These are phyloP conservation scores for Caerostris extrusa DNA, from an alignment of 1,140 invertebrate species.

Conservation along the genomic window DNA sequence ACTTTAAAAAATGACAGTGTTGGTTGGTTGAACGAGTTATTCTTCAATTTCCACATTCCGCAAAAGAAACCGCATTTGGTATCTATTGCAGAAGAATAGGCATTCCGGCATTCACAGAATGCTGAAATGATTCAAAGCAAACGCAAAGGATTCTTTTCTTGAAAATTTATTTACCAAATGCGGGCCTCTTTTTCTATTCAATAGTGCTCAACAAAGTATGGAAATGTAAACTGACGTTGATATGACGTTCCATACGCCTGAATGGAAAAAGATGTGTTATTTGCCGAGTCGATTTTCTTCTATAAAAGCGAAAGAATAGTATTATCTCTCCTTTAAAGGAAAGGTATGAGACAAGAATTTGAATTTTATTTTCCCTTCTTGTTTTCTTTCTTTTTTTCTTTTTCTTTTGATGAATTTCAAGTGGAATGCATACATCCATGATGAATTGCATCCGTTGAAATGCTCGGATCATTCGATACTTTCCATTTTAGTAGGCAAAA, in stretches of 20 bases:
- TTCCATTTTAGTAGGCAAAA: no score
- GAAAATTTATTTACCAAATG: background rate
- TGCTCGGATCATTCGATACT: background rate
- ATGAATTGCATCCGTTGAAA: background rate
- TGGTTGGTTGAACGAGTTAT: no score
- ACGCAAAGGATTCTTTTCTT: background rate
- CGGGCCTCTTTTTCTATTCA: background rate
- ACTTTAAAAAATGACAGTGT: no score
- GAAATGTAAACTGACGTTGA: background rate
- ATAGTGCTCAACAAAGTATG: background rate
- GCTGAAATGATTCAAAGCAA: no score
- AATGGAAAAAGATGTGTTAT: background rate
- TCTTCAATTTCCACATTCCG: no score
- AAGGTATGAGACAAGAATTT: background rate
- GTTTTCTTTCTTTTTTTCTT: no score
- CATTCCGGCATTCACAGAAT: no score
- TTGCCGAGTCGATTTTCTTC: background rate
- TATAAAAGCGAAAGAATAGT: background rate
- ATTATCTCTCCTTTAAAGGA: background rate
- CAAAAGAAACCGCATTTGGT: no score
- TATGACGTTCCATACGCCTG: background rate
- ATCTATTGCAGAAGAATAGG: no score
- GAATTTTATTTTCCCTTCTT: background rate
- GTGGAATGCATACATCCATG: background rate
- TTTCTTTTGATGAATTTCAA: background rate